Conservation (phyloP, 2,888 invertebrate species). For the Tupiocoris notatus region DNA sequence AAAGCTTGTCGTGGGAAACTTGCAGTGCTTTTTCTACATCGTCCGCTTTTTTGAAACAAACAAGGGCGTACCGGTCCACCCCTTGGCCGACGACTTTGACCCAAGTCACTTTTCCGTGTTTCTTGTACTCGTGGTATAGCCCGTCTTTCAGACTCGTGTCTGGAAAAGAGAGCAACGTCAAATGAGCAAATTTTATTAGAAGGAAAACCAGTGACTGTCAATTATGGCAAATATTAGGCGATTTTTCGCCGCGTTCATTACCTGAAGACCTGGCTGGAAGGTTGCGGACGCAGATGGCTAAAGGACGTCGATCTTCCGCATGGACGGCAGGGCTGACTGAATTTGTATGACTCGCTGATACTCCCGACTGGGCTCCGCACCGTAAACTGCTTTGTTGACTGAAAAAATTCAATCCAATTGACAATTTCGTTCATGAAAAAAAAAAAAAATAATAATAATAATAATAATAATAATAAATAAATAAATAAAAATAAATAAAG, state of each 20-base stretch:
- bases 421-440: not conserved
- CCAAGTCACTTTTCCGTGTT: conserved; percentile 95
- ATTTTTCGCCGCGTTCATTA: too few relatives aligned
- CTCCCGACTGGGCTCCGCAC: conserved; percentile 40
- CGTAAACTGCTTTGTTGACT: conserved; percentile 46
- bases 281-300: conserved; percentile 89
- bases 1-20: conserved; percentile 92
- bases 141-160: conserved; percentile 96
- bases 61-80: conserved; percentile 87
- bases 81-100: conserved; percentile 91
- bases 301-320: conserved; percentile 71
- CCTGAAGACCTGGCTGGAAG: conserved; percentile 76
- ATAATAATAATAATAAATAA: too few relatives aligned
- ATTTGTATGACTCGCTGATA: conserved; percentile 50
- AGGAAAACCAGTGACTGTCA: not conserved
- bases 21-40: conserved; percentile 95
- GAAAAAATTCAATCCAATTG: too few relatives aligned
- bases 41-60: conserved; percentile 95
- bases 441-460: conserved; percentile 8
- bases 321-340: conserved; percentile 54
- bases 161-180: conserved; percentile 54
- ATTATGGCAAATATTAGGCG: too few relatives aligned
- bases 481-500: too few relatives aligned
- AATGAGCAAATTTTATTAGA: too few relatives aligned
- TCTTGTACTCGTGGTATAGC: conserved; percentile 97